Evolutionary conservation across 2,797 vertebrate species (phyloP).

Genomic region (Sciurus vulgaris): DNA sequence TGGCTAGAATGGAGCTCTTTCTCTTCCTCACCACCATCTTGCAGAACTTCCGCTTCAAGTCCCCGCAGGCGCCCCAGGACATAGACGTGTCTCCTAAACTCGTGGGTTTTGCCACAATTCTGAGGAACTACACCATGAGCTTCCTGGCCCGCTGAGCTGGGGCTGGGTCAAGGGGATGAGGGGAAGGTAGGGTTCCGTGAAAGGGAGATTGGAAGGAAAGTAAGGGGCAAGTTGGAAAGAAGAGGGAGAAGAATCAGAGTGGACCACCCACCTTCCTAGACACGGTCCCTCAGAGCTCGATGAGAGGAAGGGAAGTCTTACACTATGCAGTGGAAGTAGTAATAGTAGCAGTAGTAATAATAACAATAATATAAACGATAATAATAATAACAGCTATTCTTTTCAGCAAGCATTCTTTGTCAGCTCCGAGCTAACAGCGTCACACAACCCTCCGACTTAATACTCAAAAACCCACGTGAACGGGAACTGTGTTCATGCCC

Average conservation of each 20-base stretch:
- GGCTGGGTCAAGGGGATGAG: fast-evolving
- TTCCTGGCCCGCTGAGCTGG: conserved; percentile 8
- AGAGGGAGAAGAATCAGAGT: neutral
- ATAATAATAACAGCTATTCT: neutral
- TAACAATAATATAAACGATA: neutral
- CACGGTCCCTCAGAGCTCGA: neutral
- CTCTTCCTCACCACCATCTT: conserved; percentile 88
- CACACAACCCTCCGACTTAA: neutral
- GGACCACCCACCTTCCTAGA: neutral
- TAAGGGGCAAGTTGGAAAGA: no score
- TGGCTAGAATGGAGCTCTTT: conserved; percentile 89
- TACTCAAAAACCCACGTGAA: neutral
- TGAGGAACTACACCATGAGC: conserved; percentile 74
- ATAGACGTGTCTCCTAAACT: conserved; percentile 70
- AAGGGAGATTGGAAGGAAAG: neutral
- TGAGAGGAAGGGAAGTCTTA: neutral
- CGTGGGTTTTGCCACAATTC: conserved; percentile 76
- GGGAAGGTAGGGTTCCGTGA: neutral
- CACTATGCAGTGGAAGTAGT: no score
- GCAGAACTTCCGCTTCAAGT: conserved; percentile 88
- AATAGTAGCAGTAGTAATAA: no score
- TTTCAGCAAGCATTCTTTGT: neutral
- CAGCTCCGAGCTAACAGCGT: neutral
- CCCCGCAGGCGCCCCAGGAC: neutral
- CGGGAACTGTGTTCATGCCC: neutral